phyloP scores from a whole-genome alignment of 2,113 vertebrate genomes.

The Myiopsitta monachus region DNA sequence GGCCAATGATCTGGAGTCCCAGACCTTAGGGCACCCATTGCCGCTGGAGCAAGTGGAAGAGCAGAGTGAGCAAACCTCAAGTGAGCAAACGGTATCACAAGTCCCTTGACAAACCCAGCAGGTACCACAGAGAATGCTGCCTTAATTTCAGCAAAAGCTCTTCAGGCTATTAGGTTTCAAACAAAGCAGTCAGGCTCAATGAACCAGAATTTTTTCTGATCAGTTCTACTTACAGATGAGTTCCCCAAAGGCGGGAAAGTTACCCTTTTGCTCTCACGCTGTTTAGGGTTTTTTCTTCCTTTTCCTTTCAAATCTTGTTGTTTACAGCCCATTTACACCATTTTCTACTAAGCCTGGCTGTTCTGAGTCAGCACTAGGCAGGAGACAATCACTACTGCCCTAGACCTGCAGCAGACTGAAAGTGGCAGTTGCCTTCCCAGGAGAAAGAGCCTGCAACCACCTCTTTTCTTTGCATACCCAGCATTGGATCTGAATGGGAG shows the following conservation, averaged over 20 bases:
- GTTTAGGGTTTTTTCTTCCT: neutral
- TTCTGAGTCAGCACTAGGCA: neutral
- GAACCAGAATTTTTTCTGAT: neutral
- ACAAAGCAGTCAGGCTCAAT: neutral
- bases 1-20: neutral
- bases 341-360: neutral
- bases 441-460: neutral
- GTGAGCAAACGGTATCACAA: neutral
- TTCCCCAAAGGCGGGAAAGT: neutral
- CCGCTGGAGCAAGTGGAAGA: neutral
- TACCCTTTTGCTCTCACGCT: neutral
- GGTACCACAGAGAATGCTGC: neutral
- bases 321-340: slow-evolving; percentile 36
- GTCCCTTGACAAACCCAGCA: neutral
- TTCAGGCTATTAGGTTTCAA: neutral
- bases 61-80: neutral
- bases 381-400: neutral
- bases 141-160: neutral
- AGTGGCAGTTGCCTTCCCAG: neutral
- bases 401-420: neutral
- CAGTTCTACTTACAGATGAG: slow-evolving; percentile 28
- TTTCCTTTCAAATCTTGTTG: slow-evolving; percentile 18
- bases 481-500: neutral
- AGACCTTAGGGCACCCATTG: neutral
- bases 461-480: neutral